Conservation (phyloP, 2,797 vertebrate species). For the Sebastes paucispinis region DNA sequence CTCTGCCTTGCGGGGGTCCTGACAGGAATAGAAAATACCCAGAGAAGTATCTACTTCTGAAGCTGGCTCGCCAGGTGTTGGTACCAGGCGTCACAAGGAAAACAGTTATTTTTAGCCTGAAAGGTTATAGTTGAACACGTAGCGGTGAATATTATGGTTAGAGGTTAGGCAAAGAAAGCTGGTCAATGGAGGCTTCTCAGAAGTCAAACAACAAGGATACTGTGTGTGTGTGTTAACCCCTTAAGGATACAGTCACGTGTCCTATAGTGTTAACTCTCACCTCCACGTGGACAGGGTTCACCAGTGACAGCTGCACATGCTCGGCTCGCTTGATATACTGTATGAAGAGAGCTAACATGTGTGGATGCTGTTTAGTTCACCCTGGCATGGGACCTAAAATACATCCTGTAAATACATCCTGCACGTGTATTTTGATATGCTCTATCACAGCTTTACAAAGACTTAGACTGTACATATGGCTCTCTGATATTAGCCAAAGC, state of each 20-base stretch:
- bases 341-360: constrained; percentile 36
- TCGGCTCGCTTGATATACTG: constrained; percentile 40
- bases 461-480: neutral
- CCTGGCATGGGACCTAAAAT: constrained; percentile 32
- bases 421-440: constrained; percentile 14
- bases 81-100: constrained; percentile 30
- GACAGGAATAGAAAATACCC: constrained; percentile 59
- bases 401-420: constrained; percentile 33
- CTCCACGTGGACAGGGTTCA: constrained; percentile 44
- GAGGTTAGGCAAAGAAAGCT: constrained; percentile 23
- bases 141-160: constrained; percentile 4
- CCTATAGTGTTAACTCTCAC: constrained; percentile 44
- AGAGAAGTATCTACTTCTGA: constrained; percentile 42
- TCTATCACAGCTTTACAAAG: constrained; percentile 4
- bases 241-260: constrained; percentile 27
- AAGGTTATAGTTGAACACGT: constrained; percentile 22
- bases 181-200: constrained; percentile 32
- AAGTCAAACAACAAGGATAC: constrained; percentile 36
- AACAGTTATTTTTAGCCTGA: constrained; percentile 39
- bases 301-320: constrained; percentile 52
- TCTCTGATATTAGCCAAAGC: neutral
- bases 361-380: constrained; percentile 33
- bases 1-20: constrained; percentile 40
- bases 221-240: constrained; percentile 26
- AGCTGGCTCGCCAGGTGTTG: constrained; percentile 38